Evolutionary conservation across 2,113 vertebrate genomes (phyloP).

Genomic region (Grammomys surdaster): DNA sequence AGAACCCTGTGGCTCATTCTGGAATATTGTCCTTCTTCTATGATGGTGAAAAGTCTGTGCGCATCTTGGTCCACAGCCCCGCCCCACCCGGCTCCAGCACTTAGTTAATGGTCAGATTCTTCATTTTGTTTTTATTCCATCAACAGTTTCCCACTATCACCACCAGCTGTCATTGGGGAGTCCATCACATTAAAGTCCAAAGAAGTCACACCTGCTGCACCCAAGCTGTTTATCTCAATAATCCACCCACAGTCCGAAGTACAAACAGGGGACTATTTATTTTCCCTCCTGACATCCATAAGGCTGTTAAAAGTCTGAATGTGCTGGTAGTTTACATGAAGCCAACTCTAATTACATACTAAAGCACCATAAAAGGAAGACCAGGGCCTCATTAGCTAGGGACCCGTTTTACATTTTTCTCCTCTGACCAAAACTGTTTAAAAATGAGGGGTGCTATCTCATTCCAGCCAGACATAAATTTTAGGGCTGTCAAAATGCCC

Average conservation of each 20-base stretch:
- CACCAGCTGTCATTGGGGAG: constrained; percentile 78
- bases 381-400: constrained; percentile 85
- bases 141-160: constrained; percentile 80
- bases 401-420: constrained; percentile 88
- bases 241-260: constrained; percentile 79
- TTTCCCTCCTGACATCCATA: constrained; percentile 85
- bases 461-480: constrained; percentile 84
- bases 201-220: constrained; percentile 86
- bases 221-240: constrained; percentile 82
- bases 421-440: constrained; percentile 88
- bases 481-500: constrained; percentile 84
- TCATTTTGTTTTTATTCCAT: constrained; percentile 78
- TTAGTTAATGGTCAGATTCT: constrained; percentile 63
- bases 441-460: constrained; percentile 86
- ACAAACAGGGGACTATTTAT: constrained; percentile 86
- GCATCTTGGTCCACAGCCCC: constrained; percentile 62
- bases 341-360: constrained; percentile 86
- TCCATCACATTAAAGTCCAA: constrained; percentile 80
- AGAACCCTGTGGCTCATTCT: background rate
- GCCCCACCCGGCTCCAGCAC: constrained; percentile 52
- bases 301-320: constrained; percentile 83
- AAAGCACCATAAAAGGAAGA: constrained; percentile 85
- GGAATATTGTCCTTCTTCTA: background rate
- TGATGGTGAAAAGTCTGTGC: constrained; percentile 18
- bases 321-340: constrained; percentile 81